Evolutionary conservation across 2,113 vertebrate species (phyloP).

Genomic region (Corydoras maculifer): DNA sequence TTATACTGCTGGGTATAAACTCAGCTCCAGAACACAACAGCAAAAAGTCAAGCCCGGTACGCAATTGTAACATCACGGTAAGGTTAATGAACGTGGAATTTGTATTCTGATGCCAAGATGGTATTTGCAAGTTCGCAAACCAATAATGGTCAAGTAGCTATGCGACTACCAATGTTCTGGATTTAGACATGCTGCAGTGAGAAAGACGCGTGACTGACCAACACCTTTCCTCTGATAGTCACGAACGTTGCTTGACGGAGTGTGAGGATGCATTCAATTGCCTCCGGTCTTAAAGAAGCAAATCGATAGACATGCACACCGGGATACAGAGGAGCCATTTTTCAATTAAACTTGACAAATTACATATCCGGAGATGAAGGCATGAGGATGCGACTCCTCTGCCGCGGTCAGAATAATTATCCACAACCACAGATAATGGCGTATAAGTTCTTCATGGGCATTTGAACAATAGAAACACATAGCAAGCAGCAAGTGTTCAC

Average conservation of each 20-base stretch:
- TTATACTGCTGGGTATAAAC: too few species aligned
- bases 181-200: constrained; percentile 1
- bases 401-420: constrained; percentile 1
- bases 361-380: constrained; percentile 34
- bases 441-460: not conserved
- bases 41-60: too few species aligned
- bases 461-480: not conserved
- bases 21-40: too few species aligned
- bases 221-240: constrained; percentile 42
- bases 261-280: constrained; percentile 62
- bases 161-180: not conserved
- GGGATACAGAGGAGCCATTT: constrained; percentile 42
- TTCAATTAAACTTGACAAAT: constrained; percentile 62
- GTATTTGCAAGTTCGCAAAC: too few species aligned
- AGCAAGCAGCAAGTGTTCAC: constrained; percentile 41
- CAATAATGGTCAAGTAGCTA: too few species aligned
- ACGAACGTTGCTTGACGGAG: constrained; percentile 39
- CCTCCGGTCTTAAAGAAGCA: constrained; percentile 53
- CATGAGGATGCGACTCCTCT: constrained; percentile 9
- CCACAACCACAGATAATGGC: not conserved
- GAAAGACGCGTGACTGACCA: not conserved
- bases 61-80: too few species aligned
- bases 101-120: too few species aligned
- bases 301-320: constrained; percentile 52
- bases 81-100: too few species aligned